Conservation (phyloP, 2,113 vertebrate species). For the Rhizomys pruinosus region DNA sequence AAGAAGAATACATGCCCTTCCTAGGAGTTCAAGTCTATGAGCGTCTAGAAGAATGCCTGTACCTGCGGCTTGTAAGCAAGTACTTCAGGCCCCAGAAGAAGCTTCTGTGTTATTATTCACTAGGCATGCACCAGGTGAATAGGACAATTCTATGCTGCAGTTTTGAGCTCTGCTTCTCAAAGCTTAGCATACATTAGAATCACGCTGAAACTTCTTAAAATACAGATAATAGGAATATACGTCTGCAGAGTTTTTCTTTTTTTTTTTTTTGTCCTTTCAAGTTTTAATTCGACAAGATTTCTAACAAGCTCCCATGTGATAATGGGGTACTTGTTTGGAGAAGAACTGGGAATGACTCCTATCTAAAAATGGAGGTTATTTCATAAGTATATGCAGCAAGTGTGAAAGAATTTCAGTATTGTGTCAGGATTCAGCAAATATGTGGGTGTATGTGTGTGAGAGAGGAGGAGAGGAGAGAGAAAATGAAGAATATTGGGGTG, state of each 20-base stretch:
- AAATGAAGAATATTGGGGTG: not conserved
- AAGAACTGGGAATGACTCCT: not conserved
- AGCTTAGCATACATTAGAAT: not conserved
- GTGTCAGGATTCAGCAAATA: not conserved
- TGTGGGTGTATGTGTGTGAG: not conserved
- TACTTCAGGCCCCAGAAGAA: not conserved
- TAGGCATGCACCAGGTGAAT: not conserved
- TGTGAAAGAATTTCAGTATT: not conserved
- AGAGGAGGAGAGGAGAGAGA: no score
- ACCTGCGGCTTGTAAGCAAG: no score
- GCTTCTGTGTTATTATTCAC: no score
- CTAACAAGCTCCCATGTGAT: not conserved
- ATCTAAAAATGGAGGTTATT: not conserved
- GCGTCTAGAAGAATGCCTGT: no score
- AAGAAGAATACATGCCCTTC: not conserved
- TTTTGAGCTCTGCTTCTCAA: not conserved
- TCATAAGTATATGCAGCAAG: not conserved
- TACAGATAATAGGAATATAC: not conserved
- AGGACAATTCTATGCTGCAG: not conserved
- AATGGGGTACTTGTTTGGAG: no score
- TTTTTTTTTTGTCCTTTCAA: no score
- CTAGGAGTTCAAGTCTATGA: not conserved
- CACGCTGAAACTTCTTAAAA: not conserved
- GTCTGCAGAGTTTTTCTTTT: not conserved
- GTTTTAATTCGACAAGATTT: constrained; percentile 9